These are phyloP conservation scores for Rhagium mordax DNA, from an alignment of 2,888 invertebrate genomes.

Conservation along the genomic window DNA sequence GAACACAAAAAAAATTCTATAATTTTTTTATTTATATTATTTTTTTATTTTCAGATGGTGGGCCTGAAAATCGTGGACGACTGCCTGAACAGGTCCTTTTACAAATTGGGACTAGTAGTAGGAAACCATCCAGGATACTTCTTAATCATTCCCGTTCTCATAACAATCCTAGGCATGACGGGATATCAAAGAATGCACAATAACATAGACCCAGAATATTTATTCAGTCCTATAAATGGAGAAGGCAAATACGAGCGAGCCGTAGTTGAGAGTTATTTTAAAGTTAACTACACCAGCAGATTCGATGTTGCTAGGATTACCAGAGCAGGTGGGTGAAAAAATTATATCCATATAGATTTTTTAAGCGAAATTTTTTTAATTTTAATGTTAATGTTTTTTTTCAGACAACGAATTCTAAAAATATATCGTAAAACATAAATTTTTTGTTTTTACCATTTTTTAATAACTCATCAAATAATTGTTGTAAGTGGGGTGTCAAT, in stretches of 20 bases:
- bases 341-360: too few species aligned
- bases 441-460: too few species aligned
- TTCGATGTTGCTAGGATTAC: conserved; percentile 92
- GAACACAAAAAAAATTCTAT: too few species aligned
- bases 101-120: conserved; percentile 84
- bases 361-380: too few species aligned
- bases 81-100: conserved; percentile 84
- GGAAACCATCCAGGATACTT: conserved; percentile 91
- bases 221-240: conserved; percentile 91
- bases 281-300: conserved; percentile 88
- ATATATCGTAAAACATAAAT: too few species aligned
- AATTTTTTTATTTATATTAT: neutral
- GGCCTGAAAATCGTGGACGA: conserved; percentile 85
- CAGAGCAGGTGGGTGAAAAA: conserved; percentile 79
- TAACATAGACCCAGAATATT: conserved; percentile 94
- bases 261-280: conserved; percentile 87
- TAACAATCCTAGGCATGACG: conserved; percentile 87
- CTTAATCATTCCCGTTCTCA: conserved; percentile 87
- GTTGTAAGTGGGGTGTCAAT: too few species aligned
- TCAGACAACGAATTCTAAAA: too few species aligned
- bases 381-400: too few species aligned
- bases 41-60: conserved; percentile 77
- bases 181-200: conserved; percentile 90
- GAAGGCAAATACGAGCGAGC: conserved; percentile 87
- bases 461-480: too few species aligned